These are phyloP conservation scores for Dendrolimus kikuchii DNA, from an alignment of 1,140 invertebrate species.

Conservation along the genomic window DNA sequence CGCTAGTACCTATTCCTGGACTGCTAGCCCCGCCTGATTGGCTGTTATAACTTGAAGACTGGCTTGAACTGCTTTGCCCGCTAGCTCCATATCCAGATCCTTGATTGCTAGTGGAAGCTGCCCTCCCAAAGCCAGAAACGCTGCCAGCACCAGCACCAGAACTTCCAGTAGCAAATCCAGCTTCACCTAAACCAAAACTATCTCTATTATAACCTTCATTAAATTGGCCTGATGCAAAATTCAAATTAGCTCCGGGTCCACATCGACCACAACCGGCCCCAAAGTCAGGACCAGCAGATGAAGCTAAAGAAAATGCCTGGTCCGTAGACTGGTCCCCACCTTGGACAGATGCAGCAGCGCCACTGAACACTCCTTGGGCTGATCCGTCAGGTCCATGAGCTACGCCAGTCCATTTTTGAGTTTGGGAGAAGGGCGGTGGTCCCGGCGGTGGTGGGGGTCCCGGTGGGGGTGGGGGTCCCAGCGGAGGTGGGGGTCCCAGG, in stretches of 20 bases:
- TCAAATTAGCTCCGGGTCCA: no score
- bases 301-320: slow-evolving; percentile 14
- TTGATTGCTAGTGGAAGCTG: slow-evolving; percentile 4
- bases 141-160: slow-evolving; percentile 16
- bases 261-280: no score
- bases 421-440: slow-evolving; percentile 33
- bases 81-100: slow-evolving; percentile 2
- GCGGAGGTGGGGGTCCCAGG: no score
- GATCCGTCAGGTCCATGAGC: slow-evolving; percentile 23
- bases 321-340: slow-evolving; percentile 15
- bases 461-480: slow-evolving; percentile 13
- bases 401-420: slow-evolving; percentile 49
- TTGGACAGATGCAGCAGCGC: slow-evolving; percentile 39
- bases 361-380: slow-evolving; percentile 43
- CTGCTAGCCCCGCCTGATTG: slow-evolving; percentile 1
- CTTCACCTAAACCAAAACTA: no score
- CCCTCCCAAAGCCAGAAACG: slow-evolving; percentile 5
- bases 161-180: slow-evolving; percentile 4
- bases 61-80: neutral
- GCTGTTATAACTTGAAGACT: neutral
- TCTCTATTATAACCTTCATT: no score
- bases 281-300: slow-evolving; percentile 27
- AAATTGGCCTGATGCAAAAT: no score
- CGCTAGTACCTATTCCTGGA: neutral
- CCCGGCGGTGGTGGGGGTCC: slow-evolving; percentile 24